Evolutionary conservation across 2,888 invertebrate species (phyloP).

Genomic region (Chymomyza amoena): DNA sequence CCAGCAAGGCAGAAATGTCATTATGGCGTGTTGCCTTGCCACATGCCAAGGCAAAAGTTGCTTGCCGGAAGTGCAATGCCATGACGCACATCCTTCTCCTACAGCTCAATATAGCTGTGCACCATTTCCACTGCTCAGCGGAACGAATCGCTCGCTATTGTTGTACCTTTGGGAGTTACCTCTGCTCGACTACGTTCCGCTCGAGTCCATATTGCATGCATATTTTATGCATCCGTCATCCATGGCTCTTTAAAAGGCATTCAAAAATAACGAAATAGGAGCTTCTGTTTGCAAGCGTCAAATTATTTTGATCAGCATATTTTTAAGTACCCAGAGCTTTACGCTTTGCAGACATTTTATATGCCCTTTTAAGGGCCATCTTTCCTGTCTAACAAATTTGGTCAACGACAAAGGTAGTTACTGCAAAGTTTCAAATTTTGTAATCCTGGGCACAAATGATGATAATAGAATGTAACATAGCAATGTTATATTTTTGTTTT

Average conservation of each 20-base stretch:
- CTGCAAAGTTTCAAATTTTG: too few relatives aligned
- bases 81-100: background rate
- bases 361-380: too few relatives aligned
- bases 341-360: too few relatives aligned
- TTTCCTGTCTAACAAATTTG: too few relatives aligned
- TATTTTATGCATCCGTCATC: background rate
- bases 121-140: background rate
- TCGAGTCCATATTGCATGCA: background rate
- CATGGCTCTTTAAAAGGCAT: background rate
- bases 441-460: too few relatives aligned
- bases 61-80: background rate
- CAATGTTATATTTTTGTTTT: too few relatives aligned
- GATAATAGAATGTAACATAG: too few relatives aligned
- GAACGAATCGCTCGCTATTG: background rate
- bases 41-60: background rate
- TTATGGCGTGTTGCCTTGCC: background rate
- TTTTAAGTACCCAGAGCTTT: background rate
- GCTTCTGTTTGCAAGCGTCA: conserved; percentile 28
- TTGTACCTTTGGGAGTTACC: background rate
- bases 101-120: background rate
- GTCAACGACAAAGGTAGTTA: too few relatives aligned
- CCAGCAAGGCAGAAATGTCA: background rate
- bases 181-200: background rate
- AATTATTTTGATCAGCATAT: conserved; percentile 21
- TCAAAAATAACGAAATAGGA: background rate